Percentiles rank a stretch among this genome's conserved stretches.
Evolutionary conservation across 2,888 invertebrate species (phyloP).

Genomic region (Phytoseiulus persimilis): DNA sequence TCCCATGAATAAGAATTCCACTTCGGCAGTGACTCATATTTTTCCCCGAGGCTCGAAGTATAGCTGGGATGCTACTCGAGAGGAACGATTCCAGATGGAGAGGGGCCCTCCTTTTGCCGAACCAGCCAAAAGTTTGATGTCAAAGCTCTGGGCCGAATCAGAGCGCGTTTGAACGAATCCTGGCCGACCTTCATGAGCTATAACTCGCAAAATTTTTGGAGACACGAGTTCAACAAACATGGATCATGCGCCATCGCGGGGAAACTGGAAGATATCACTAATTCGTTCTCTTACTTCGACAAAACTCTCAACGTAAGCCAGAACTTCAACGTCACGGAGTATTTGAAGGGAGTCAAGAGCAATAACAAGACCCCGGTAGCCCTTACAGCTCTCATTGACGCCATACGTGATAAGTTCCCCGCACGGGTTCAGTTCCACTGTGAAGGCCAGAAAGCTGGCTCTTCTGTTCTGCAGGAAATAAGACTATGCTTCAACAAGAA

Average conservation of each 20-base stretch:
- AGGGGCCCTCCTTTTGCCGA: no score
- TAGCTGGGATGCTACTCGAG: no score
- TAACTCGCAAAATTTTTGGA: background rate
- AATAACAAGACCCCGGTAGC: background rate
- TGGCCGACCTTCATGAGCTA: background rate
- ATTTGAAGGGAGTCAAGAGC: background rate
- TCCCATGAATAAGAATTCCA: no score
- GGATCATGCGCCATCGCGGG: background rate
- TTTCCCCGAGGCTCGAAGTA: no score
- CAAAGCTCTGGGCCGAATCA: no score
- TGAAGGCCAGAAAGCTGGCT: background rate
- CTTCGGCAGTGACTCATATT: no score
- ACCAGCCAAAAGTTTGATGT: no score
- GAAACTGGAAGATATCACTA: background rate
- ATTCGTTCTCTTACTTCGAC: background rate
- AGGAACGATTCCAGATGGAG: no score
- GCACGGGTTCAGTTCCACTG: background rate
- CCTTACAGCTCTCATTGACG: background rate
- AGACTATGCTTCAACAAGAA: slow-evolving; percentile 6
- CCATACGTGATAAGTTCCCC: background rate
- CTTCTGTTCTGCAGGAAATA: background rate
- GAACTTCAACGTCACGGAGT: background rate
- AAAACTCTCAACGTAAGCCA: background rate
- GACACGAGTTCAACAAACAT: background rate
- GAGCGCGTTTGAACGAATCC: background rate